Evolutionary conservation across 2,888 invertebrate genomes (phyloP).

Genomic region (Macropis europaea): DNA sequence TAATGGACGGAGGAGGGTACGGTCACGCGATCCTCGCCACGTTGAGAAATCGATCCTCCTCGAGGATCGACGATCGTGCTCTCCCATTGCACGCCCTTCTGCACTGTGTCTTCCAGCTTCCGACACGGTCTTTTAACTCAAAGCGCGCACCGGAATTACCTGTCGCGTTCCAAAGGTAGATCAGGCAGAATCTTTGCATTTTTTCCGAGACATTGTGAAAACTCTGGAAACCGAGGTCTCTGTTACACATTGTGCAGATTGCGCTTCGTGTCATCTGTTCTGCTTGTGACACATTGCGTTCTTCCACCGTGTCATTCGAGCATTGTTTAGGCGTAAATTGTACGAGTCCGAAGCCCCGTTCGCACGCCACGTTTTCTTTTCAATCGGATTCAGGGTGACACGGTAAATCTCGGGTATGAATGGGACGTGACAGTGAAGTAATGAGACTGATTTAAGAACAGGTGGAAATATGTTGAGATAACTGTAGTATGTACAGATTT

Average conservation of each 20-base stretch:
- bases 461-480: no score
- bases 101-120: conserved; percentile 39
- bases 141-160: no score
- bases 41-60: conserved; percentile 49
- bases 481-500: no score
- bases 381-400: background rate
- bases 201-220: no score
- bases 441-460: background rate
- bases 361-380: conserved; percentile 36
- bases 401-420: background rate
- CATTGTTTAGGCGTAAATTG: background rate
- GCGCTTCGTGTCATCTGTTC: no score
- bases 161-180: no score
- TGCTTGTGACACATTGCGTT: background rate
- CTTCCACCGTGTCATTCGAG: background rate
- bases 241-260: no score
- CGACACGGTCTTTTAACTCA: background rate
- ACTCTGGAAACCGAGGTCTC: no score
- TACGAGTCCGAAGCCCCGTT: conserved; percentile 7
- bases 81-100: conserved; percentile 19
- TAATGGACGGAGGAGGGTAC: conserved; percentile 62
- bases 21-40: conserved; percentile 66
- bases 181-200: no score
- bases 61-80: conserved; percentile 43
- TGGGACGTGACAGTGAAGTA: background rate